A percentile compares a stretch with the other conserved stretches of the same genome.
phyloP scores from a whole-genome alignment of 2,888 invertebrate species.

The Heterodera filipjevi region DNA sequence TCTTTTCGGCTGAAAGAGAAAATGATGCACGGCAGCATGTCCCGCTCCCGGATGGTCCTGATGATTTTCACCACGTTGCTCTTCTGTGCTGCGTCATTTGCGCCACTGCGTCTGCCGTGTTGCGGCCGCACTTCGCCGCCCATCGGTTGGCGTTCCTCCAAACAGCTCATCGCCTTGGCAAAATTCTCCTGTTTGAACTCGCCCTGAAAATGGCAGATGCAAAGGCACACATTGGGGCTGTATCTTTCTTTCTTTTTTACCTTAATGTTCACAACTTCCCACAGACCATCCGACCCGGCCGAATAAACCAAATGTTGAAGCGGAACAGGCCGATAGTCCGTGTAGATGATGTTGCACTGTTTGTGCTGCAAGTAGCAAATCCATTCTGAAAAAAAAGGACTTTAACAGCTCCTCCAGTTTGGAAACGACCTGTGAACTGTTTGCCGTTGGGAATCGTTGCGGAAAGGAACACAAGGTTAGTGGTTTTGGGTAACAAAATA shows the following conservation, averaged over 20 bases:
- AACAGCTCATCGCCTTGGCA: conserved; percentile 90
- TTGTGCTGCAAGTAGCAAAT: conserved; percentile 67
- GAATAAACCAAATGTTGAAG: conserved; percentile 98
- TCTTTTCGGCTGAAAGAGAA: conserved; percentile 99
- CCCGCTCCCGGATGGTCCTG: conserved; percentile 97
- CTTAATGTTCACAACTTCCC: conserved; percentile 75
- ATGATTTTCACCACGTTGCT: conserved; percentile 91
- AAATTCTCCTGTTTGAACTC: conserved; percentile 96
- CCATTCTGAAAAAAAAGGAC: conserved; percentile 50
- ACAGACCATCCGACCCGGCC: conserved; percentile 88
- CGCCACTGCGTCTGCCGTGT: conserved; percentile 3
- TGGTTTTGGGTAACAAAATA: conserved; percentile 93
- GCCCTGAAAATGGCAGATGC: conserved; percentile 71
- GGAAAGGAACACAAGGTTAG: conserved; percentile 96
- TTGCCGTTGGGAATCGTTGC: conserved; percentile 98
- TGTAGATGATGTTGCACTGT: conserved; percentile 98
- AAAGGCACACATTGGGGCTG: background rate
- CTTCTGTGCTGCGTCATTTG: conserved; percentile 26
- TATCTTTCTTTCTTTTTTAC: conserved; percentile 22
- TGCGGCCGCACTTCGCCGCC: background rate
- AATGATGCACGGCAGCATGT: conserved; percentile 95
- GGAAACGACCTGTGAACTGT: conserved; percentile 73
- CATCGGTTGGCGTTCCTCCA: conserved; percentile 73
- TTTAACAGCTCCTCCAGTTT: too few species aligned
- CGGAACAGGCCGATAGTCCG: conserved; percentile 94